phyloP scores from a whole-genome alignment of 2,113 vertebrate species.

The Sakesphorus luctuosus region DNA sequence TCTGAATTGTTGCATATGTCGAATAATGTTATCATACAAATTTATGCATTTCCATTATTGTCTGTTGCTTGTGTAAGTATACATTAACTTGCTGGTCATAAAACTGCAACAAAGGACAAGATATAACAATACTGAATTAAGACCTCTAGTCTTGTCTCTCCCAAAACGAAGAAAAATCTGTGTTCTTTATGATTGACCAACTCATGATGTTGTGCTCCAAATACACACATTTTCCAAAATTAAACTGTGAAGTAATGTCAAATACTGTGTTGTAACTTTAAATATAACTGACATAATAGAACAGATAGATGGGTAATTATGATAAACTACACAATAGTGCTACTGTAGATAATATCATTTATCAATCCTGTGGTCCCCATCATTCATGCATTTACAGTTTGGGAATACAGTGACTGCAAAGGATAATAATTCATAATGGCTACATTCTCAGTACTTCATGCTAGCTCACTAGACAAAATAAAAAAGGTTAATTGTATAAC shows the following conservation, averaged over 20 bases:
- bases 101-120: constrained; percentile 53
- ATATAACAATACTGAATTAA: constrained; percentile 39
- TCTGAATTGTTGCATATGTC: constrained; percentile 62
- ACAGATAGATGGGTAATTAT: constrained; percentile 73
- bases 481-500: constrained; percentile 80
- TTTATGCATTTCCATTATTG: constrained; percentile 58
- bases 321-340: constrained; percentile 75
- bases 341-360: constrained; percentile 74
- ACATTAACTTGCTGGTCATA: constrained; percentile 58
- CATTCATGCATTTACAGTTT: constrained; percentile 75
- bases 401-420: constrained; percentile 74
- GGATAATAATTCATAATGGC: constrained; percentile 70
- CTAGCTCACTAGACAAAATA: constrained; percentile 78
- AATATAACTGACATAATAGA: constrained; percentile 69
- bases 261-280: constrained; percentile 70
- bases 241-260: constrained; percentile 65
- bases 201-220: constrained; percentile 53
- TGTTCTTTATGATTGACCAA: constrained; percentile 46
- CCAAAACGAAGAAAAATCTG: constrained; percentile 48
- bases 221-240: constrained; percentile 57
- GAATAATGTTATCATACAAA: constrained; percentile 29
- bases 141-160: constrained; percentile 53
- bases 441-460: constrained; percentile 74
- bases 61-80: constrained; percentile 52
- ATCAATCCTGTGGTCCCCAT: constrained; percentile 73